Conservation (phyloP, 2,113 vertebrate genomes). For the Anseranas semipalmata region DNA sequence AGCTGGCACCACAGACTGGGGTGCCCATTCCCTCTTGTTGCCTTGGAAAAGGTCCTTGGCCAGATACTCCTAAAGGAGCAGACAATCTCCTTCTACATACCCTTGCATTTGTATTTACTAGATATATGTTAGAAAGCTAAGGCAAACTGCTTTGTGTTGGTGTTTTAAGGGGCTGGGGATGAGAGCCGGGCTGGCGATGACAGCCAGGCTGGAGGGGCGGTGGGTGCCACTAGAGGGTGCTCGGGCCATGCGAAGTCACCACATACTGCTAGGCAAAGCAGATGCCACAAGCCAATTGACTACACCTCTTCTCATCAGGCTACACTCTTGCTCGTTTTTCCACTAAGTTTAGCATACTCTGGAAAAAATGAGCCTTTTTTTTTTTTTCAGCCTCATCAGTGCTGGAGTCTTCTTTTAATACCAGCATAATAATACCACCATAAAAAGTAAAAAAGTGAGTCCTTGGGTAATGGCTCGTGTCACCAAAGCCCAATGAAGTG, state of each 20-base stretch:
- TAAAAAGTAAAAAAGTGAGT: neutral
- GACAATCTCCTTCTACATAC: neutral
- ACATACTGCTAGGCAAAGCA: too few relatives aligned
- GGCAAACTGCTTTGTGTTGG: neutral
- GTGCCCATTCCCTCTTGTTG: too few relatives aligned
- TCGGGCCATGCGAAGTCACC: rapidly evolving
- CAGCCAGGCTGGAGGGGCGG: neutral
- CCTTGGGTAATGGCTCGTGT: neutral
- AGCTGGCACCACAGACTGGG: too few relatives aligned
- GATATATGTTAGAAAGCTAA: neutral
- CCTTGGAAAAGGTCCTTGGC: neutral
- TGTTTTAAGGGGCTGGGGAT: neutral
- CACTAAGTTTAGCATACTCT: neutral
- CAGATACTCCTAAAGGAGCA: neutral
- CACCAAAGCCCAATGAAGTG: neutral
- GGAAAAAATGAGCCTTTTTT: neutral
- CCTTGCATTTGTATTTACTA: neutral
- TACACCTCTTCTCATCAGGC: neutral
- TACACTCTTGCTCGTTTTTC: neutral
- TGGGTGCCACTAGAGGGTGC: neutral
- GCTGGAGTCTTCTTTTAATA: neutral
- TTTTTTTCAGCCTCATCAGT: neutral
- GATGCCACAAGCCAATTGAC: neutral
- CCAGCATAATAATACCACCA: neutral
- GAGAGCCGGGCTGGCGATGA: rapidly evolving